Base-by-base conservation (phyloP, 1,140 invertebrate species). In the Pectinophora gossypiella region DNA sequence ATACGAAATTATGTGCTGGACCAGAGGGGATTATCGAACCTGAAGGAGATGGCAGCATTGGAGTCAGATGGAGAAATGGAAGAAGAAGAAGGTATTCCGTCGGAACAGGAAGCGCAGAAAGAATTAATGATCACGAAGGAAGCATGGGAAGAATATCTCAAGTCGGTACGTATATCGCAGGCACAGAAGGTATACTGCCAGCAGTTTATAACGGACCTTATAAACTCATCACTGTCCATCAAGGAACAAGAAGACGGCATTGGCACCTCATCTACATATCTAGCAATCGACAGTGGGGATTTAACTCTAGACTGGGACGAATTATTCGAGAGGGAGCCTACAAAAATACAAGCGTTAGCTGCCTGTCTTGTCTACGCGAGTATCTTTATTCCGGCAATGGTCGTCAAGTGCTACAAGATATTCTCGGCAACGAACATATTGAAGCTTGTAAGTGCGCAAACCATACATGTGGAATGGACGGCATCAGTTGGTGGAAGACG, bases 261-360 rank as follows among this genome's bases (percentile, higher is more conserved):
- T 27, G 23, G 23, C 23, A 27, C 23, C 23, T 27, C 23, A 12
- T 27, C 12, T 27, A 27, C 23, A 27, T 27, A 27, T 27, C 23
- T 55, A 1, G 0, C 3, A 46, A 50, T 50, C 32, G 22, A 46
- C 54, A 46, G 54, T 56, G 48, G 48, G 35, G 21, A 51, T n/a
- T n/a, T n/a, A 51, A 50, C 42, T 47, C 43, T 46, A 18, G 48
- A 51, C 23, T 56, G 54, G 54, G 54, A 47, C 10, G 35, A 50
- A 44, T 45, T 55, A 56, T 56, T 51, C 48, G 54, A 50, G n/a
- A 10, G 0, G 43, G 20, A 56, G 4, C 23, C 23, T 50, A 56
- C 48, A 56, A 51, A 50, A 56, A 35, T 50, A 12, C n/a, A 46
- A 18, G 10, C 3, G 38, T 46, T 56, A 18, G 46, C 19, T 51